Base-by-base conservation (phyloP, 2,797 vertebrate genomes). In the Echiichthys vipera region DNA sequence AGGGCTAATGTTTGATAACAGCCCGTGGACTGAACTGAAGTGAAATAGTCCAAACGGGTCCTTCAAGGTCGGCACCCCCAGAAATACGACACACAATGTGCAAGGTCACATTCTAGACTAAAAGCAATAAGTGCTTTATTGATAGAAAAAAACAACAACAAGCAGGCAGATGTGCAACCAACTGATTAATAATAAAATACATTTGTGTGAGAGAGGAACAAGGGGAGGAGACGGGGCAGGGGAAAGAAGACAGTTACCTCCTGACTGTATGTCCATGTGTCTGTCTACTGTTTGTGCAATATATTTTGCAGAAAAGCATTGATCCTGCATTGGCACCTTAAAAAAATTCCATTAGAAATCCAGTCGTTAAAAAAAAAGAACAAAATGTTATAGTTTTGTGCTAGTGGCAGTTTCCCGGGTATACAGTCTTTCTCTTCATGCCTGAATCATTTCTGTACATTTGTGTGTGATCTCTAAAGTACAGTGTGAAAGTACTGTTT, bases 91-190 rank as follows among this genome's bases (percentile, higher is more conserved):
- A 92, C 90, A 91, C 90, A 90, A 72, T 49, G 61, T 86, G 83
- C 95, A 96, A 96, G 96, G 96, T 96, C 95, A 94, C 91, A 93
- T 94, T 92, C 91, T 90, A 88, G 92, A 95, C 94, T 95, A 94
- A 96, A 96, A 96, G 95, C 95, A 96, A 96, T 96, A 96, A 96
- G 95, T 96, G 94, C 94, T 96, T 95, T 96, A 96, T 96, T 96
- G 96, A 96, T 95, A 95, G 92, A 89, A 89, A 87, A 72, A 83
- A 78, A 75, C 58, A 83, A 86, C 76, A 89, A 83, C 91, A 91
- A 91, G 85, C 89, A 89, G 74, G 88, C 90, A 93, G 92, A 93
- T 91, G 90, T 93, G 90, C 91, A 90, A 90, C 80, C 81, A 87
- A 91, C 86, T 93, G 88, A 93, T 94, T 93, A 94, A 93, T 95